These are phyloP conservation scores for Cataglyphis hispanica DNA, from an alignment of 1,140 invertebrate genomes.

Conservation along the genomic window DNA sequence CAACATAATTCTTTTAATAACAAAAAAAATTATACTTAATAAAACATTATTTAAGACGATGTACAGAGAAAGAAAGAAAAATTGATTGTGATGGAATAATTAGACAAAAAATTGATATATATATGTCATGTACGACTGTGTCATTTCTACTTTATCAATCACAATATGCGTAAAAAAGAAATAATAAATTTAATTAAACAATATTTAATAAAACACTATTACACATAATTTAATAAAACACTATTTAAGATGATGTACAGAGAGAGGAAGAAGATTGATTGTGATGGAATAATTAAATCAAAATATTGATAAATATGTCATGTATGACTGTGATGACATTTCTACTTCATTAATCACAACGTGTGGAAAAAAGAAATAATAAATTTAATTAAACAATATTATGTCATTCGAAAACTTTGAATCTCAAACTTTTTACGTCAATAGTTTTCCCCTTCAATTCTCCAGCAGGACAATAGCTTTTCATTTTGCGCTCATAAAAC, in stretches of 20 bases:
- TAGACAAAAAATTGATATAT: not conserved
- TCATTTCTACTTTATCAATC: not conserved
- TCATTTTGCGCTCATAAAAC: constrained; percentile 48
- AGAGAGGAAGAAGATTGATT: not conserved
- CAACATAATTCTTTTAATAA: not conserved
- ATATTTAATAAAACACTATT: no score
- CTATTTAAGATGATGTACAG: not conserved
- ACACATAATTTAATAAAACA: no score
- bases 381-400: constrained; percentile 37
- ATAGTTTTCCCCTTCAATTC: constrained; percentile 39
- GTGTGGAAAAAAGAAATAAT: not conserved
- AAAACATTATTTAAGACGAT: not conserved
- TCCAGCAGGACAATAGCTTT: constrained; percentile 46
- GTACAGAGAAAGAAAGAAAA: not conserved
- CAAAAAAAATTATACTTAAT: not conserved
- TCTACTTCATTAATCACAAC: not conserved
- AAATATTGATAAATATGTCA: not conserved
- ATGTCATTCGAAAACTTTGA: not conserved
- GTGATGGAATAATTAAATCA: constrained; percentile 7
- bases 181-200: constrained; percentile 28
- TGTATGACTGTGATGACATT: not conserved
- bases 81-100: not conserved
- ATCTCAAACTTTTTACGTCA: constrained; percentile 19
- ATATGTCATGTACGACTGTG: not conserved
- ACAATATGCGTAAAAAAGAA: not conserved